phyloP scores from a whole-genome alignment of 1,140 invertebrate genomes.

The Telenomus remus region DNA sequence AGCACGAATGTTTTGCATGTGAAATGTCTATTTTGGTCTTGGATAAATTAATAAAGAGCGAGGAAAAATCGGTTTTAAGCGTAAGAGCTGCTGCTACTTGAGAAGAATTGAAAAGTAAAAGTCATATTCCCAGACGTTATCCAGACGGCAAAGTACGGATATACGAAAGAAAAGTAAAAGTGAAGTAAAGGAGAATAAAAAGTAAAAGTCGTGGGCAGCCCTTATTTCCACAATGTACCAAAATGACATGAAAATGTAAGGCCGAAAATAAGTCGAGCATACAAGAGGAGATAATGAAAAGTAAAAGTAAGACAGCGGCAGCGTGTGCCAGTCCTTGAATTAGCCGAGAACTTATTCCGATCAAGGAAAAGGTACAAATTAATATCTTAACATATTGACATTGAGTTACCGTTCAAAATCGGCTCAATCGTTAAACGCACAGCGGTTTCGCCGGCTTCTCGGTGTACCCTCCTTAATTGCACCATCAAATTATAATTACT shows the following conservation, averaged over 20 bases:
- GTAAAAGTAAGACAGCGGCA: conserved; percentile 41
- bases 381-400: conserved; percentile 35
- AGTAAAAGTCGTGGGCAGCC: conserved; percentile 45
- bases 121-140: conserved; percentile 40
- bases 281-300: not conserved
- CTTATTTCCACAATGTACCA: conserved; percentile 38
- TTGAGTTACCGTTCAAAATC: conserved; percentile 24
- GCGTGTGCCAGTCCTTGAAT: conserved; percentile 39
- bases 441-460: not conserved
- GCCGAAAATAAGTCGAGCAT: not conserved
- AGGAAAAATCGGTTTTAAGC: conserved; percentile 33
- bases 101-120: conserved; percentile 51
- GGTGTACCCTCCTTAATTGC: too few species aligned
- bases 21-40: not conserved
- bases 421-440: not conserved
- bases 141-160: conserved; percentile 41
- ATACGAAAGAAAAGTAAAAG: conserved; percentile 54
- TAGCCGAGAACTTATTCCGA: conserved; percentile 30
- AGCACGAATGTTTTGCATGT: not conserved
- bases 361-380: conserved; percentile 39
- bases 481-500: too few species aligned
- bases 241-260: conserved; percentile 21
- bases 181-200: conserved; percentile 45
- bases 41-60: not conserved
- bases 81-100: conserved; percentile 2